A percentile compares a stretch with the other conserved stretches of the same genome.
phyloP scores from a whole-genome alignment of 2,797 vertebrate species.

The Typhlichthys eigenmanni region DNA sequence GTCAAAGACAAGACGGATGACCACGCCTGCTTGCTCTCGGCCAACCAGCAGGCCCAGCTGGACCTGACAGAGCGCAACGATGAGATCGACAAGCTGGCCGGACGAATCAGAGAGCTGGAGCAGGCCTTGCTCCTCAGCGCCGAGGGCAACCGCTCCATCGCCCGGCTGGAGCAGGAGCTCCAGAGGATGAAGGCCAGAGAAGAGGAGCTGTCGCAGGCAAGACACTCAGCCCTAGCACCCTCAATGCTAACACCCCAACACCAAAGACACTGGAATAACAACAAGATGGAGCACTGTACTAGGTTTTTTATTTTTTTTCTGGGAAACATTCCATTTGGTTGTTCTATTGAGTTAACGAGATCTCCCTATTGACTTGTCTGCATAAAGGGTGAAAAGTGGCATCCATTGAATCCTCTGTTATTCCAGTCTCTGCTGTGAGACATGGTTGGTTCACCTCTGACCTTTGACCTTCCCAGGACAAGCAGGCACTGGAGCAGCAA shows the following conservation, averaged over 20 bases:
- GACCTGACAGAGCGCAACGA: conserved; percentile 82
- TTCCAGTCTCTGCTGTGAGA: too few species aligned
- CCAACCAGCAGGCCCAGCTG: conserved; percentile 83
- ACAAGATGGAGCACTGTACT: too few species aligned
- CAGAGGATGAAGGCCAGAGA: conserved; percentile 78
- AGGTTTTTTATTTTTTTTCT: too few species aligned
- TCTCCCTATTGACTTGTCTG: too few species aligned
- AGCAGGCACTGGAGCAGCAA: conserved; percentile 86
- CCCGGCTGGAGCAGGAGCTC: conserved; percentile 84
- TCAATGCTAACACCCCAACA: too few species aligned
- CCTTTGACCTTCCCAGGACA: conserved; percentile 76
- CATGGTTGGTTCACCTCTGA: neutral
- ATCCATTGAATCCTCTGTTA: too few species aligned
- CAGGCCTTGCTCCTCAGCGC: conserved; percentile 72
- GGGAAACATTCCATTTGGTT: too few species aligned
- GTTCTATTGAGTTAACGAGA: too few species aligned
- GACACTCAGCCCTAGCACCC: neutral
- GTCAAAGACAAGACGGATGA: conserved; percentile 86
- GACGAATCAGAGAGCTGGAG: conserved; percentile 82
- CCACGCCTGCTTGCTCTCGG: conserved; percentile 77
- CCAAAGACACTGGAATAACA: too few species aligned
- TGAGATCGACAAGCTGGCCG: conserved; percentile 85
- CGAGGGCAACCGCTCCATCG: conserved; percentile 62
- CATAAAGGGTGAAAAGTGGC: too few species aligned
- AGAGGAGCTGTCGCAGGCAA: conserved; percentile 83